Conservation (phyloP, 1,140 invertebrate genomes). For the Caenorhabditis elegans region WBcel235 BX284606.5:5195501-5196000, state of each 20-base stretch:
- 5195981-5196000: neutral
- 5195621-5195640: neutral
- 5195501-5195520: neutral
- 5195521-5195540: neutral
- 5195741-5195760: slow-evolving; percentile 33
- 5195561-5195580: neutral
- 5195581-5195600: neutral
- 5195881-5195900: slow-evolving; percentile 5
- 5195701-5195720: neutral
- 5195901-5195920: neutral
- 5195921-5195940: neutral
- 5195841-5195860: slow-evolving; percentile 21
- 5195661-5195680: neutral
- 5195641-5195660: neutral
- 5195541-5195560: slow-evolving; percentile 26
- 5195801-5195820: neutral
- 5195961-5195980: neutral
- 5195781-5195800: neutral
- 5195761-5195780: slow-evolving; percentile 23
- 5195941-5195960: neutral
- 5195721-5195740: slow-evolving; percentile 28
- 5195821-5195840: slow-evolving; percentile 31
- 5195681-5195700: slow-evolving; percentile 29
- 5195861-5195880: neutral
- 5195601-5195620: slow-evolving; percentile 29